Conservation (phyloP, 2,797 vertebrate species). For the Malacoraja senta region DNA sequence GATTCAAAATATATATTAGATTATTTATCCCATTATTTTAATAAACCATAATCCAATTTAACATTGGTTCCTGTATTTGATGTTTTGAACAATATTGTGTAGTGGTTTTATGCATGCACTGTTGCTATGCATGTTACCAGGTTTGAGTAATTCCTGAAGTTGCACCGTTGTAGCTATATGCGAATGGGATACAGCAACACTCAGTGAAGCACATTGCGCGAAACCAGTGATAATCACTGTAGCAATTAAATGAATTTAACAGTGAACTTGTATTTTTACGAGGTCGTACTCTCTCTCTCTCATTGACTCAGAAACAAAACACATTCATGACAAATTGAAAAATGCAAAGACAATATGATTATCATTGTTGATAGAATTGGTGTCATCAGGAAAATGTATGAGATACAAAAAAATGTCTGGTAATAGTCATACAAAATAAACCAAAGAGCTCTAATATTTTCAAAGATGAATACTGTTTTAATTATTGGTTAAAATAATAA, state of each 20-base stretch:
- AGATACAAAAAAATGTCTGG: background rate
- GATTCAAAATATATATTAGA: background rate
- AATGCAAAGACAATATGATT: constrained; percentile 6
- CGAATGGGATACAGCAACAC: background rate
- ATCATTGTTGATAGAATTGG: background rate
- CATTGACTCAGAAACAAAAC: background rate
- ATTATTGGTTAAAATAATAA: constrained; percentile 25
- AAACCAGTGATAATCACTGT: background rate
- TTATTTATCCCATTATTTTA: background rate
- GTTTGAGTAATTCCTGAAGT: background rate
- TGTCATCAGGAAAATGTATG: background rate
- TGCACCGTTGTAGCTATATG: background rate
- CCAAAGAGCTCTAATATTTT: constrained; percentile 35
- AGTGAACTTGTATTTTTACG: background rate
- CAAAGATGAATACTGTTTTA: constrained; percentile 34
- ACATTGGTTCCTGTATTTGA: background rate
- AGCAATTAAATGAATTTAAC: background rate
- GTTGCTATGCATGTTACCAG: background rate
- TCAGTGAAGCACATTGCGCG: background rate
- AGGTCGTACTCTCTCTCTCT: background rate
- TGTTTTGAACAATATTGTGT: background rate
- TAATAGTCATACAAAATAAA: constrained; percentile 37
- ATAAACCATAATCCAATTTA: background rate
- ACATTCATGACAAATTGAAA: background rate
- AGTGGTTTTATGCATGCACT: background rate